These are phyloP conservation scores for Psittacus erithacus DNA, from an alignment of 2,113 vertebrate species.

Conservation along the genomic window DNA sequence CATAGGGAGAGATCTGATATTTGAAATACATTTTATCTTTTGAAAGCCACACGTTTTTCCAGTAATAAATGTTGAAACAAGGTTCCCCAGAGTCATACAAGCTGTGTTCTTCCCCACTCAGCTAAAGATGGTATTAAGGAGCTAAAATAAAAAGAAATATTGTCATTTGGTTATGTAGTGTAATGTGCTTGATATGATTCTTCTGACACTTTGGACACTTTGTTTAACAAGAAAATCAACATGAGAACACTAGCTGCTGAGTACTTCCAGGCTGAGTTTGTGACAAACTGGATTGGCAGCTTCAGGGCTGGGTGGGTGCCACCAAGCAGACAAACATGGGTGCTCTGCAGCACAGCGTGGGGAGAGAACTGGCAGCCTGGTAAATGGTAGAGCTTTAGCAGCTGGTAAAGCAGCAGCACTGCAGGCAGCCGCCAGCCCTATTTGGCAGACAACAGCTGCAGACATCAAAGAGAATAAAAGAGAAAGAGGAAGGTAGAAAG, in stretches of 20 bases:
- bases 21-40: constrained; percentile 14
- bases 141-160: neutral
- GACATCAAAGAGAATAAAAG: neutral
- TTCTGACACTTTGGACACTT: neutral
- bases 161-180: neutral
- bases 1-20: neutral
- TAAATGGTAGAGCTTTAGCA: neutral
- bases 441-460: neutral
- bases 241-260: neutral
- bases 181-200: neutral
- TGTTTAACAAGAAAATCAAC: neutral
- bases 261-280: neutral
- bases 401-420: neutral
- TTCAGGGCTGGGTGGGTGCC: neutral
- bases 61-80: neutral
- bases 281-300: neutral
- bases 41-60: neutral
- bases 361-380: neutral
- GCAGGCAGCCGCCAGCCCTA: neutral
- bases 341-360: neutral
- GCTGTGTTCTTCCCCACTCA: neutral
- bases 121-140: neutral
- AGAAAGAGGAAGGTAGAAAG: neutral
- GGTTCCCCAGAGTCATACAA: neutral
- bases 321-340: neutral